These are phyloP conservation scores for Hipposideros larvatus DNA, from an alignment of 2,797 vertebrate species.

Conservation along the genomic window DNA sequence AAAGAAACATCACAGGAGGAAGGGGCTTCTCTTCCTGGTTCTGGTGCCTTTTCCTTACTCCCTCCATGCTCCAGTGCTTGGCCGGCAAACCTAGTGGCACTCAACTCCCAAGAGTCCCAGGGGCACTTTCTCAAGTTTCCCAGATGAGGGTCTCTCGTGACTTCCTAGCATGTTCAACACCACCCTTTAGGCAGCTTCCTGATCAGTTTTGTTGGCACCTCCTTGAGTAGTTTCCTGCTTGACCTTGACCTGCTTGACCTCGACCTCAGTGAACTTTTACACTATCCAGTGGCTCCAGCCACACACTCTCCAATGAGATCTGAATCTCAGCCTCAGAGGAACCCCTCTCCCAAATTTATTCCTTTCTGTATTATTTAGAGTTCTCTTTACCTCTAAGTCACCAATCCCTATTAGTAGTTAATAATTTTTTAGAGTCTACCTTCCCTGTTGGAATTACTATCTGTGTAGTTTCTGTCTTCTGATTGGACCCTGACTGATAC, in stretches of 20 bases:
- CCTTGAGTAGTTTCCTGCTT: background rate
- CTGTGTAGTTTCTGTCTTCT: constrained; percentile 9
- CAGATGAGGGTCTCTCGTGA: background rate
- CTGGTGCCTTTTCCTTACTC: background rate
- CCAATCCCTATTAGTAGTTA: background rate
- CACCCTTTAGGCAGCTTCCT: background rate
- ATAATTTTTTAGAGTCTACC: background rate
- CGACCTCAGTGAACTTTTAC: background rate
- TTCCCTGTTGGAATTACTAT: background rate
- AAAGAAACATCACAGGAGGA: background rate
- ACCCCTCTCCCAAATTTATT: background rate
- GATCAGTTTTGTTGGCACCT: background rate
- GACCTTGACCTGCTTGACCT: background rate
- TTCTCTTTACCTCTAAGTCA: background rate
- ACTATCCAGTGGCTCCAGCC: background rate
- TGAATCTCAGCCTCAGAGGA: background rate
- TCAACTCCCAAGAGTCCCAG: background rate
- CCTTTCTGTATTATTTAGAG: background rate
- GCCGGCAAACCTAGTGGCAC: rapidly evolving
- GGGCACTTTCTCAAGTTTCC: background rate
- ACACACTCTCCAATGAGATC: background rate
- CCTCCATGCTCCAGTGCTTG: background rate
- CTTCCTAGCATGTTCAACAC: background rate
- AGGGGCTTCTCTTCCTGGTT: background rate
- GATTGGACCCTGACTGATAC: no score